Base-by-base conservation (phyloP, 2,113 vertebrate species). In the Lanius collurio region DNA sequence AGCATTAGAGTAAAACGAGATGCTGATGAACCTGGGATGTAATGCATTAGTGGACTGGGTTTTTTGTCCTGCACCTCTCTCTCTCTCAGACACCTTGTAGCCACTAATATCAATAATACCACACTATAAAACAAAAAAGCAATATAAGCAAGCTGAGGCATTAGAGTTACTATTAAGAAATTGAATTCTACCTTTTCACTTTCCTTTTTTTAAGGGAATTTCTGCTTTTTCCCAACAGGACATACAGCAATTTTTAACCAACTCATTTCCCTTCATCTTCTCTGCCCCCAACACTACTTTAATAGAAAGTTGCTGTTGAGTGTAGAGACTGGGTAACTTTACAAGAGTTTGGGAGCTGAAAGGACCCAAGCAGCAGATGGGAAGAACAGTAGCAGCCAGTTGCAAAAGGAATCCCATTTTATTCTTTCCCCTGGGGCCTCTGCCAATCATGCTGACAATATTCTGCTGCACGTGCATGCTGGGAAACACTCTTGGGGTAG, bases 71-170 rank as follows among this genome's bases (percentile, higher is more conserved):
- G 31, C 7, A 85, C 13, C 77, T 84, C 57, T 46, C 41, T 82
- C 75, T 94, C 70, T 95, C 67, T 95, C 87, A 92, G 93, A 96
- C 81, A 94, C 95, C 89, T 79, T 49, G 67, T 35, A 92, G 83
- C 75, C 85, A 82, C 84, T 80, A 41, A 64, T 83, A 94, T 96
- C 68, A 60, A 83, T 93, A 94, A 96, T 65, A 95, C 65, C 95
- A 75, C 30, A 50, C 13, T 20, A n/a, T 5, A 22, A 27, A 94
- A 76, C 21, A 93, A 67, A 96, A 97, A 85, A 82, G 87, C 78
- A 84, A 59, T 47, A 91, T 75, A 93, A 97, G 86, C 78, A 94
- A 94, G 64, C 41, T 88, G 84, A 93, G 27, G 69, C 75, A 80
- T 41, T 76, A 14, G 49, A 93, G 35, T 87, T 93, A 90, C 75